phyloP scores from a whole-genome alignment of 2,888 invertebrate genomes.

The Carterocephalus palaemon region DNA sequence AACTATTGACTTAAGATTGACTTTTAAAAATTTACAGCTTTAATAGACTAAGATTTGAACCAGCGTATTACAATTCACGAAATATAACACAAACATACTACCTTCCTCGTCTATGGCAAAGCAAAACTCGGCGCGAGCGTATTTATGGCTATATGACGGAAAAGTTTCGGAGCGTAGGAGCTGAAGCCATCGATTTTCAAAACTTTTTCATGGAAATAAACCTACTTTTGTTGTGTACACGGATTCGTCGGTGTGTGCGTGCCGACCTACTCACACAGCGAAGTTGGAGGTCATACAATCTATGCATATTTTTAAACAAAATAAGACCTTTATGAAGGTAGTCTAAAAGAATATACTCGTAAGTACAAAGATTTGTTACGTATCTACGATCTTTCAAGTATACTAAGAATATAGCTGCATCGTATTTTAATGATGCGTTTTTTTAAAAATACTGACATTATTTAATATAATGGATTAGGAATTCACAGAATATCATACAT shows the following conservation, averaged over 20 bases:
- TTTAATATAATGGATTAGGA: no score
- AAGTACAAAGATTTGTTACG: no score
- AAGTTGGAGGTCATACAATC: conserved; percentile 61
- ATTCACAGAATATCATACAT: no score
- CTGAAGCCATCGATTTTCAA: conserved; percentile 79
- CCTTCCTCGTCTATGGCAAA: conserved; percentile 49
- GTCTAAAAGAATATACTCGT: no score
- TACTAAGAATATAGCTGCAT: no score
- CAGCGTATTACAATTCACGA: conserved; percentile 49
- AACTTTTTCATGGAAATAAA: conserved; percentile 80
- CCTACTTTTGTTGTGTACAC: conserved; percentile 75
- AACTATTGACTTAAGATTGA: no score
- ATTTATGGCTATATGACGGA: conserved; percentile 77
- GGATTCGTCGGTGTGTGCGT: conserved; percentile 50
- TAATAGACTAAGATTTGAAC: no score
- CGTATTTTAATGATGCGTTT: no score
- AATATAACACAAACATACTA: conserved; percentile 55
- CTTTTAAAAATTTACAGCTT: no score
- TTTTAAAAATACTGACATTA: no score
- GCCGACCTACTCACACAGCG: conserved; percentile 48
- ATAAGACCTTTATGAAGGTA: no score
- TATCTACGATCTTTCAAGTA: no score
- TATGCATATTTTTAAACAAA: conserved; percentile 33
- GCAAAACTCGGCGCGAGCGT: conserved; percentile 68
- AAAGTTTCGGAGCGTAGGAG: conserved; percentile 76